phyloP scores from a whole-genome alignment of 2,888 invertebrate genomes.

The Tribolium freemani region DNA sequence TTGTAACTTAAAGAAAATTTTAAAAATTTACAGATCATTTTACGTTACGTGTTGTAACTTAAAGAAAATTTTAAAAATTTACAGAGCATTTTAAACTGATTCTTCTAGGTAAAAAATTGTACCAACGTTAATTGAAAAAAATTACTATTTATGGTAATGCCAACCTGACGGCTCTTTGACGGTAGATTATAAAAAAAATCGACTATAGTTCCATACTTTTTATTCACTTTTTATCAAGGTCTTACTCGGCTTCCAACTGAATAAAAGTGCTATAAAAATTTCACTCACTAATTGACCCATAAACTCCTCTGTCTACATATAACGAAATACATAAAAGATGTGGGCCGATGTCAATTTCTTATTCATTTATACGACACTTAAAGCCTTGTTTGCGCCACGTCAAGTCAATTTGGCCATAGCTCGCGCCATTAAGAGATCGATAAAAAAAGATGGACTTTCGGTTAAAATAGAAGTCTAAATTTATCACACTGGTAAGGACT shows the following conservation, averaged over 20 bases:
- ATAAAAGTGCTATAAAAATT: neutral
- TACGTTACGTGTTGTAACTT: too few species aligned
- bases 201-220: too few species aligned
- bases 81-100: too few species aligned
- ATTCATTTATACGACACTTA: conserved; percentile 24
- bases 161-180: too few species aligned
- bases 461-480: neutral
- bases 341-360: conserved; percentile 35
- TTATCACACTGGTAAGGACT: neutral
- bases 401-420: conserved; percentile 17
- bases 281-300: conserved; percentile 28
- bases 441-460: neutral
- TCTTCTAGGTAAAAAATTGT: too few species aligned
- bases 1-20: too few species aligned
- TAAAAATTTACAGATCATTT: too few species aligned
- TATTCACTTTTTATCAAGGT: neutral
- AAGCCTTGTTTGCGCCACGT: conserved; percentile 35
- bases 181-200: too few species aligned
- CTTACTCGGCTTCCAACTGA: neutral
- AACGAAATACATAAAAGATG: conserved; percentile 23
- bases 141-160: too few species aligned
- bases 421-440: neutral
- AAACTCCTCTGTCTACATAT: neutral
- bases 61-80: too few species aligned
- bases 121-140: too few species aligned